Conservation (phyloP, 2,888 invertebrate genomes). For the Salpingus planirostris region DNA sequence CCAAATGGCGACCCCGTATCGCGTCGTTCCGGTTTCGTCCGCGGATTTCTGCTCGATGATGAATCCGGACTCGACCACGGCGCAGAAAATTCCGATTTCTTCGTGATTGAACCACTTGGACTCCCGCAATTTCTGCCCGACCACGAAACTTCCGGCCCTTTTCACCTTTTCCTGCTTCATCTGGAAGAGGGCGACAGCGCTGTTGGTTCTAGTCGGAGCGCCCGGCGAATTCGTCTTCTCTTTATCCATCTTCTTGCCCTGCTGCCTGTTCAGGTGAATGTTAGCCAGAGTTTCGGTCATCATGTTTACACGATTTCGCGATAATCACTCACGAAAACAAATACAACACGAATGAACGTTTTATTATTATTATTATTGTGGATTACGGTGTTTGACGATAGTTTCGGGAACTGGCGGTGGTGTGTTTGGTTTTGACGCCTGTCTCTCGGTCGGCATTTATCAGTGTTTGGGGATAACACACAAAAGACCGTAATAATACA, state of each 20-base stretch:
- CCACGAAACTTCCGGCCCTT: conserved; percentile 55
- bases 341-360: conserved; percentile 4
- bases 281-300: conserved; percentile 16
- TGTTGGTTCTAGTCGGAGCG: conserved; percentile 5
- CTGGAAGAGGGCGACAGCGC: conserved; percentile 7
- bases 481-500: too few relatives aligned
- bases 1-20: conserved; percentile 64
- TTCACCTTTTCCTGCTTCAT: conserved; percentile 9
- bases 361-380: conserved; percentile 1
- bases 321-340: too few relatives aligned
- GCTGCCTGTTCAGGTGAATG: conserved; percentile 12
- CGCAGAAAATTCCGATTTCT: conserved; percentile 61
- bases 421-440: too few relatives aligned
- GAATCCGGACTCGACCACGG: conserved; percentile 64
- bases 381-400: too few relatives aligned
- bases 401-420: too few relatives aligned
- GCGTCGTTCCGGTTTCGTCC: conserved; percentile 46
- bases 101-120: conserved; percentile 68
- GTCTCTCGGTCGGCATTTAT: too few relatives aligned
- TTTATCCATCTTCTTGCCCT: conserved; percentile 2
- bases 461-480: too few relatives aligned
- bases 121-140: conserved; percentile 62
- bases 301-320: conserved; percentile 14
- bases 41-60: conserved; percentile 52
- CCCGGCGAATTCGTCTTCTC: conserved; percentile 1